Percentiles rank a stretch among this genome's conserved stretches.
Evolutionary conservation across 2,888 invertebrate species (phyloP).

Genomic region (Acanthopleura granulata): DNA sequence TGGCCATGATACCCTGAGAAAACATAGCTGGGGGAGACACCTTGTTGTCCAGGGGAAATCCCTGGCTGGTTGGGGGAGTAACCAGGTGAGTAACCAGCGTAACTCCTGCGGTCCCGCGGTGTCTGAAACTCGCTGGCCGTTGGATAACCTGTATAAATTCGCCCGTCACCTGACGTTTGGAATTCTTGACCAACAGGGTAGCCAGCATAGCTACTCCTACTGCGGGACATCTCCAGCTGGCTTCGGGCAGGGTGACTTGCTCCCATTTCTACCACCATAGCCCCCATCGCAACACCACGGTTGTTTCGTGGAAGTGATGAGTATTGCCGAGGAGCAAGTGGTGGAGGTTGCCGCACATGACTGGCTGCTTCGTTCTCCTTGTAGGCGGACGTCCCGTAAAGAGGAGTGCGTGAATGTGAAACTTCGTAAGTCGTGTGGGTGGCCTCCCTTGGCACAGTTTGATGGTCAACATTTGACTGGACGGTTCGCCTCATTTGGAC

Average conservation of each 20-base stretch:
- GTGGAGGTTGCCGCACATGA: not conserved
- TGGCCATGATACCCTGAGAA: not conserved
- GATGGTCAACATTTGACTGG: not conserved
- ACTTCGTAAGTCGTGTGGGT: not conserved
- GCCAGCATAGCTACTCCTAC: not conserved
- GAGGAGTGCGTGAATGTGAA: not conserved
- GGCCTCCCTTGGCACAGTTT: not conserved
- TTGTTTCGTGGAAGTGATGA: not conserved
- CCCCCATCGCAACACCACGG: not conserved
- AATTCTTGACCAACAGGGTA: not conserved
- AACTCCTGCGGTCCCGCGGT: not conserved
- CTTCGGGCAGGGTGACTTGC: not conserved
- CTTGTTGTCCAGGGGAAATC: no score
- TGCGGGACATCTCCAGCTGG: not conserved
- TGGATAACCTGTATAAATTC: not conserved
- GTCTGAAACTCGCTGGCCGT: not conserved
- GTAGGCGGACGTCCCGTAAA: not conserved
- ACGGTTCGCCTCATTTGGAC: not conserved
- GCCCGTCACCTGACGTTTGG: not conserved
- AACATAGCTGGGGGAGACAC: not conserved
- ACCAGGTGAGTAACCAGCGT: not conserved
- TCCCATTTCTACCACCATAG: conserved; percentile 3
- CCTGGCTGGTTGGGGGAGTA: not conserved
- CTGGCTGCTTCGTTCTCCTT: not conserved
- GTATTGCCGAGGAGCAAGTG: not conserved